These are phyloP conservation scores for Porites cylindrica DNA, from an alignment of 92 coral and sea anemone species.

Conservation along the genomic window DNA sequence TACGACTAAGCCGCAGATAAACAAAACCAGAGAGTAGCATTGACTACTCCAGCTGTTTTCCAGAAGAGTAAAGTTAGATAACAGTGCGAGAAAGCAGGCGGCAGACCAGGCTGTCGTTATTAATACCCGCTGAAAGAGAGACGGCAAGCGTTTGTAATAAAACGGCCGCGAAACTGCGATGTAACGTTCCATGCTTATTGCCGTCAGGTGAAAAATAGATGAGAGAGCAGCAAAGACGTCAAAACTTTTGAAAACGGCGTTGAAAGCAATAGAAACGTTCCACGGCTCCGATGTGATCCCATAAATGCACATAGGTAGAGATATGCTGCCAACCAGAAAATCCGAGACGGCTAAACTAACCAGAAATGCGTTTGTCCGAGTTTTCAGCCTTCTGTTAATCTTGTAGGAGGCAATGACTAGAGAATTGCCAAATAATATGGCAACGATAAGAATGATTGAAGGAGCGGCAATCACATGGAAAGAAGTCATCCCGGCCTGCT, in stretches of 20 bases:
- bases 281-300: slow-evolving; percentile 7
- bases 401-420: slow-evolving; percentile 74
- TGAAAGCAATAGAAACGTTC: slow-evolving; percentile 13
- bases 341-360: slow-evolving; percentile 85
- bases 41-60: slow-evolving; percentile 7
- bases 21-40: slow-evolving; percentile 38
- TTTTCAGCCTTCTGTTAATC: slow-evolving; percentile 69
- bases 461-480: slow-evolving; percentile 43
- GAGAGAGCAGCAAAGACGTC: slow-evolving; percentile 63
- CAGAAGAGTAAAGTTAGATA: neutral
- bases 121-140: slow-evolving; percentile 40
- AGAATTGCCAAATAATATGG: slow-evolving; percentile 70
- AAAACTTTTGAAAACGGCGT: slow-evolving; percentile 38
- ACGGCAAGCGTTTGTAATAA: slow-evolving; percentile 49
- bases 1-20: slow-evolving; percentile 42
- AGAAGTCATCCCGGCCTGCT: neutral
- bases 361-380: slow-evolving; percentile 72
- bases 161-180: slow-evolving; percentile 74
- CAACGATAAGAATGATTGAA: slow-evolving; percentile 54
- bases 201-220: slow-evolving; percentile 65
- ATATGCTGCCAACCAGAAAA: slow-evolving; percentile 80
- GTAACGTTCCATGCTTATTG: slow-evolving; percentile 68
- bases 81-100: slow-evolving; percentile 18
- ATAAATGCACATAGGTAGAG: slow-evolving; percentile 81
- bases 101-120: slow-evolving; percentile 42